Evolutionary conservation across 92 coral and sea anemone species (phyloP), one percentile per base, ranked within the genome.

Genomic region (Zoanthus gigantus): DNA sequence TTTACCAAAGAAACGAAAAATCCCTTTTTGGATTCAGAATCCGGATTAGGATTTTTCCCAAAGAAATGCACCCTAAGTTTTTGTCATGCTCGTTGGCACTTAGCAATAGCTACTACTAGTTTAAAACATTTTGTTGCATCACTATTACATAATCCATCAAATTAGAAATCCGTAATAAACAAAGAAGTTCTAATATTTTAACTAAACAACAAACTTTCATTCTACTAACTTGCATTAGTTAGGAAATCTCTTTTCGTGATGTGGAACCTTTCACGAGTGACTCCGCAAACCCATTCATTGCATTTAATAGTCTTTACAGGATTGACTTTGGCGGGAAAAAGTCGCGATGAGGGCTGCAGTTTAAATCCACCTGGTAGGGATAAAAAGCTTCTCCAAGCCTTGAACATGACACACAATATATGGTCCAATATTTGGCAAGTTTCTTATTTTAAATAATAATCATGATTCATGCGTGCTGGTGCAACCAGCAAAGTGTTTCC

Each of bases 171-270:
- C 42, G 42, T 37, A 37, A 37, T 37, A 37, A 0, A 37, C 42
- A 37, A 37, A 1, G 42, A 37, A 37, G 42, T 37, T 37, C 2
- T 37, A 4, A 37, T 37, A 37, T 37, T 4, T 37, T 37, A 37
- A 37, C 42, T 37, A 37, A 37, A 37, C 42, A 37, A 37, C 3
- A 37, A 37, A 37, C 42, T 37, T 37, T 37, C 42, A 37, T 66
- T 44, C 3, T 14, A 83, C 82, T 65, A 31, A 89, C 93, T 90
- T 91, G 90, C 69, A 61, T 79, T 88, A 53, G 86, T 87, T 6
- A 67, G 79, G 63, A 91, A 87, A 10, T 11, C 32, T 32, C 85
- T 80, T 42, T 0, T 8, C n/a, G 60, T n/a, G 0, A 29, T 2
- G 31, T 5, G 23, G 42, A 30, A 53, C 12, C 18, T 23, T 58